These are phyloP conservation scores for Crematogaster levior DNA, from an alignment of 2,888 invertebrate genomes.

Conservation along the genomic window DNA sequence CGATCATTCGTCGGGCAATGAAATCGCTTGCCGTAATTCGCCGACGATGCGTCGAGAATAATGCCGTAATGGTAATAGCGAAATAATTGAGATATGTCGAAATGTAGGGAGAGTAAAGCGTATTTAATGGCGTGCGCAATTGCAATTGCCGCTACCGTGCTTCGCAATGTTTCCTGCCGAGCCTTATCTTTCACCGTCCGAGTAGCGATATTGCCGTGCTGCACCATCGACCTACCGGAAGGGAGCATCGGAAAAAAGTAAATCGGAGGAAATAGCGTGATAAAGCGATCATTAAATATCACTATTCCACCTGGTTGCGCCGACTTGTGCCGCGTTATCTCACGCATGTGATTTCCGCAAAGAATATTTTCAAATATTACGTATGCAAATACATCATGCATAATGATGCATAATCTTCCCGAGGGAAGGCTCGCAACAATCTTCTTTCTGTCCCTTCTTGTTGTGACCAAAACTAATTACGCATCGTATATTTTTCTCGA, in stretches of 20 bases:
- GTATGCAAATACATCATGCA: background rate
- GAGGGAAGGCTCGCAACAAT: background rate
- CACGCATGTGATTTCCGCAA: background rate
- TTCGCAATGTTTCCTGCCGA: conserved; percentile 39
- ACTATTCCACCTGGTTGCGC: background rate
- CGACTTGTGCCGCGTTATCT: background rate
- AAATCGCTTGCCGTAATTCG: conserved; percentile 42
- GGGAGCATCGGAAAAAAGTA: conserved; percentile 11
- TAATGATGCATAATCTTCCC: background rate
- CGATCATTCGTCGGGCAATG: conserved; percentile 40
- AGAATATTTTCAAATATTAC: background rate
- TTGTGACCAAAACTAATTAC: background rate
- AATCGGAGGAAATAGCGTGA: conserved; percentile 27
- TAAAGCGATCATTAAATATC: conserved; percentile 19
- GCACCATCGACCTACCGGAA: conserved; percentile 32
- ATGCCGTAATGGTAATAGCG: conserved; percentile 43
- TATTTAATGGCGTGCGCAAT: conserved; percentile 31
- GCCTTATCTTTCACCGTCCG: conserved; percentile 27
- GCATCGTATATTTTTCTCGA: background rate
- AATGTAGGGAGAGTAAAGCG: conserved; percentile 4
- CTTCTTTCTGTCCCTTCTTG: background rate
- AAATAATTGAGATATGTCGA: conserved; percentile 52
- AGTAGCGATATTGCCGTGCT: background rate
- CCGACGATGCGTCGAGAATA: conserved; percentile 9
- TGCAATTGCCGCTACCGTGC: conserved; percentile 42